Base-by-base conservation (phyloP, 2,113 vertebrate genomes). In the Ammodytes dubius region DNA sequence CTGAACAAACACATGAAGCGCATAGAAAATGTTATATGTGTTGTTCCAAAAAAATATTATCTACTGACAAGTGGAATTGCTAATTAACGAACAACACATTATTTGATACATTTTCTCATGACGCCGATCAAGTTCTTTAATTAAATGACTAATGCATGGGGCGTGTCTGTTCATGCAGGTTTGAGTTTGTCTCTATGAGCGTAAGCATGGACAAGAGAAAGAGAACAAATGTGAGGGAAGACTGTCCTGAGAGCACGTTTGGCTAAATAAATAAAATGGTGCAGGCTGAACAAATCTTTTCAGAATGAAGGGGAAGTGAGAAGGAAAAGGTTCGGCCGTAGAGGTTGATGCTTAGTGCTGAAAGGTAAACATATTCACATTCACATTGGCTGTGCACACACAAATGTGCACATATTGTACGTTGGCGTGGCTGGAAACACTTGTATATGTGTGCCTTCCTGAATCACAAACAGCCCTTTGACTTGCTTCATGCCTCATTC, bases 181-280 rank as follows among this genome's bases (percentile, higher is more conserved):
- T 46, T 43, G 11, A 76, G 60, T 43, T 58, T 66, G 60, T 71
- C n/a, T 79, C 58, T 65, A 60, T 72, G 65, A 40, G 9, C 11
- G 64, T 52, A 63, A 42, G 42, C 17, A 9, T 53, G 39, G 59
- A 68, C 68, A 57, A 70, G 40, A 77, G n/a, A 69, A 42, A 43
- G 3, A 65, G 40, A 61, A 45, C 45, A 65, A 54, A 75, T 63
- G 47, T 65, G 5, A 70, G 59, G 37, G 27, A 57, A 67, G 35
- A 70, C 54, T 56, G 57, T 19, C 45, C 27, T 47, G 5, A 39
- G 47, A 67, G 12, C 27, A 67, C 67, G 69, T 81, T 88, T 37
- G 0, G 64, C 72, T 89, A 66, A 86, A 90, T 88, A 87, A 91
- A 86, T 87, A 66, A 90, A 88, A 77, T 40, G 59, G 50, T 74